These are phyloP conservation scores for Cyanistes caeruleus DNA, from an alignment of 2,113 vertebrate genomes.

Conservation along the genomic window DNA sequence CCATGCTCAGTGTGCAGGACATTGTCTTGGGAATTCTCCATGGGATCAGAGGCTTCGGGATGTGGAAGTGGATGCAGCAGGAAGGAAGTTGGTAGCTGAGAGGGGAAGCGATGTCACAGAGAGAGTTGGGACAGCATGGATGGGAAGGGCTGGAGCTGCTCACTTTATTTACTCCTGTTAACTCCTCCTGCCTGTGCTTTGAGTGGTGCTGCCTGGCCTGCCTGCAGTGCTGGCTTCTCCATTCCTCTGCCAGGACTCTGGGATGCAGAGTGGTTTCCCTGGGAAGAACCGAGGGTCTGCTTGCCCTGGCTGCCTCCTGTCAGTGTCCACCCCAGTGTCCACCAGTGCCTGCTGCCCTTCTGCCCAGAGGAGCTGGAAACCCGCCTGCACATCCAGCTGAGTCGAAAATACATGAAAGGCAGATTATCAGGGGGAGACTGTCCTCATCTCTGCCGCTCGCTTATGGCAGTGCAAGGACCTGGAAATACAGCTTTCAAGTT, in stretches of 20 bases:
- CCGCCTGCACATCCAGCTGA: background rate
- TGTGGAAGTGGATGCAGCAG: background rate
- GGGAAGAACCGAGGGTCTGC: background rate
- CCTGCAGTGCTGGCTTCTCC: background rate
- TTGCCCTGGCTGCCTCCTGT: background rate
- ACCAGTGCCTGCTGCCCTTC: background rate
- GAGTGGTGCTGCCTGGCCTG: background rate
- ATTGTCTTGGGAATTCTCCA: fast-evolving
- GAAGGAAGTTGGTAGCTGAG: background rate
- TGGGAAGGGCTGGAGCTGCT: background rate
- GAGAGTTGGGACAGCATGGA: background rate
- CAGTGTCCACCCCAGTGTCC: background rate
- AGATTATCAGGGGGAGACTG: background rate
- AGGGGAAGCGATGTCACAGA: fast-evolving
- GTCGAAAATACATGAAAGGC: background rate
- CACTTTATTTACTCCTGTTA: background rate
- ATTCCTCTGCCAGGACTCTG: background rate
- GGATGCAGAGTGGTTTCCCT: background rate
- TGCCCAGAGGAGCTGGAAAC: background rate
- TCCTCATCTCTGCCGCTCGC: background rate
- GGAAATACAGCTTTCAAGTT: constrained; percentile 47
- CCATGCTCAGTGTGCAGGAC: fast-evolving
- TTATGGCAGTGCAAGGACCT: constrained; percentile 1
- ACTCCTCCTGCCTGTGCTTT: background rate
- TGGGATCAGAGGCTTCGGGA: background rate